Conservation (phyloP, 2,113 vertebrate species). For the Dipodomys merriami region DNA sequence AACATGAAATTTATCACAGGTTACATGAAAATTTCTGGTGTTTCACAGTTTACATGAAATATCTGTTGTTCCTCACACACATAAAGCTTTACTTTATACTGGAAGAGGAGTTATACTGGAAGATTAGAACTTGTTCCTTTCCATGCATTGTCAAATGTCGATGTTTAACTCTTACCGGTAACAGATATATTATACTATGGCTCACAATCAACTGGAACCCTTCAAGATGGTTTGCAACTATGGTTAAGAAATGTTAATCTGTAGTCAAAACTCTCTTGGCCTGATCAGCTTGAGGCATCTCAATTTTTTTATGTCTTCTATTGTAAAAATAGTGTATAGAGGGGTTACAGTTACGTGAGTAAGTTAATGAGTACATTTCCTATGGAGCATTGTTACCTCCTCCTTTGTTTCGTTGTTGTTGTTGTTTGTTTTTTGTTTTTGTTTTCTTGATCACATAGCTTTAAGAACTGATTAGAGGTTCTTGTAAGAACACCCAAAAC, state of each 20-base stretch:
- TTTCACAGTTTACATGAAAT: background rate
- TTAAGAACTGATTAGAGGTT: background rate
- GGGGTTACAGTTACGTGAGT: too few species aligned
- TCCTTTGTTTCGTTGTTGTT: too few species aligned
- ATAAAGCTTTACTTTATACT: slow-evolving; percentile 7
- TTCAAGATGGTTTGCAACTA: background rate
- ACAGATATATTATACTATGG: background rate
- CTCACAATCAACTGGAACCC: background rate
- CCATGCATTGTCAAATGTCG: background rate
- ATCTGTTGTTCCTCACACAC: background rate
- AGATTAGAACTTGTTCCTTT: background rate
- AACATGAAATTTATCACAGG: background rate
- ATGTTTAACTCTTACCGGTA: background rate
- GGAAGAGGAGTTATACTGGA: background rate
- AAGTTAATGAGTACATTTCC: too few species aligned
- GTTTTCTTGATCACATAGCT: background rate
- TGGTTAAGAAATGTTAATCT: background rate
- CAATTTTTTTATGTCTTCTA: background rate
- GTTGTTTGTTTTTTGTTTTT: too few species aligned
- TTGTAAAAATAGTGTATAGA: too few species aligned
- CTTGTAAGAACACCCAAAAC: background rate
- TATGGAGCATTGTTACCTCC: too few species aligned
- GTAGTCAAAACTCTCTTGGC: background rate
- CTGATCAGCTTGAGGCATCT: background rate
- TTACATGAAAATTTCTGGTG: too few species aligned